Evolutionary conservation across 1,140 invertebrate species (phyloP).

Genomic region (Pogonomyrmex barbatus): DNA sequence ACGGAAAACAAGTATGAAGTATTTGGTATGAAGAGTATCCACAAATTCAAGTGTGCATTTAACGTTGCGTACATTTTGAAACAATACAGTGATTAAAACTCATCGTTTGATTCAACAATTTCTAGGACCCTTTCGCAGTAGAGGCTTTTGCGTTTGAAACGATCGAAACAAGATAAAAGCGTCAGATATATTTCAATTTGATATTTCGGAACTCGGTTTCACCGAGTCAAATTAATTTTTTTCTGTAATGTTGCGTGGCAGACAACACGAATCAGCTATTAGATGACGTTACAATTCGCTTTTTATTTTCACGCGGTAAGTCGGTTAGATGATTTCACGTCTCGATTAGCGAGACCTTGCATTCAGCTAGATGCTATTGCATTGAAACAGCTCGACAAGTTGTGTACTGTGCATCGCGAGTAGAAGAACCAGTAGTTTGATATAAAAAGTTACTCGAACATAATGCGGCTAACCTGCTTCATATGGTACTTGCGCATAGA

Average conservation of each 20-base stretch:
- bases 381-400: slow-evolving; percentile 31
- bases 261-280: slow-evolving; percentile 40
- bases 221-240: slow-evolving; percentile 22
- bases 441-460: slow-evolving; percentile 51
- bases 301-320: slow-evolving; percentile 9
- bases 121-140: slow-evolving; percentile 9
- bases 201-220: neutral
- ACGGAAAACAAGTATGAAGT: neutral
- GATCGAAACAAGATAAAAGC: neutral
- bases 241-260: neutral
- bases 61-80: slow-evolving; percentile 13
- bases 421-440: slow-evolving; percentile 46
- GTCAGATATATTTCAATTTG: neutral
- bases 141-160: slow-evolving; percentile 13
- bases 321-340: slow-evolving; percentile 52
- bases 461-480: slow-evolving; percentile 52
- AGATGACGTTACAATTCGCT: slow-evolving; percentile 30
- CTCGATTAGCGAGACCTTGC: slow-evolving; percentile 32
- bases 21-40: slow-evolving; percentile 1
- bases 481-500: slow-evolving; percentile 22
- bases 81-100: slow-evolving; percentile 9
- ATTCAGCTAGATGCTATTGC: slow-evolving; percentile 25
- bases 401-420: slow-evolving; percentile 15
- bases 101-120: slow-evolving; percentile 18
- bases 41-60: slow-evolving; percentile 17